A percentile compares a stretch with the other conserved stretches of the same genome.
Evolutionary conservation across 2,888 invertebrate genomes (phyloP).

Genomic region (Noctua janthina): DNA sequence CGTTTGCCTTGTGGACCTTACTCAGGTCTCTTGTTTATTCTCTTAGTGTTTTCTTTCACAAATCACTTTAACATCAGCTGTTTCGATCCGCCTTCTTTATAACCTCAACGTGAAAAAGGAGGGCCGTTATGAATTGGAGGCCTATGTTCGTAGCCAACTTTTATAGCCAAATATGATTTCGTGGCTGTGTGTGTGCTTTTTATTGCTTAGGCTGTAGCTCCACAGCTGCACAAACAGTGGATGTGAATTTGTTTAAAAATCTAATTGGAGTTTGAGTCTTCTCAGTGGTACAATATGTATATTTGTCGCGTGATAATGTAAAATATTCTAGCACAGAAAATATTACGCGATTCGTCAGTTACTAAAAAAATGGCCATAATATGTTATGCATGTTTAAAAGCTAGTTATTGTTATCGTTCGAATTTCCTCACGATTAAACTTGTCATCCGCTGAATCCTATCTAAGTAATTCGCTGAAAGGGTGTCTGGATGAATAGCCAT

Average conservation of each 20-base stretch:
- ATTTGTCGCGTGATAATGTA: background rate
- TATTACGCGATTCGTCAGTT: background rate
- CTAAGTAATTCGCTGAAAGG: constrained; percentile 66
- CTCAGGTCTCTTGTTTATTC: constrained; percentile 53
- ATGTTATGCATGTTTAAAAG: constrained; percentile 3
- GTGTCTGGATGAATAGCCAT: constrained; percentile 58
- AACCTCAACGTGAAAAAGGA: constrained; percentile 45
- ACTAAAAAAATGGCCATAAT: background rate
- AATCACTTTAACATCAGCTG: constrained; percentile 60
- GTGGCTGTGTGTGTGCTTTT: constrained; percentile 22
- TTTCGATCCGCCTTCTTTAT: constrained; percentile 37
- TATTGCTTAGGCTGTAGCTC: background rate
- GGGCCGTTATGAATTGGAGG: constrained; percentile 25
- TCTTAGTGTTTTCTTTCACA: constrained; percentile 42
- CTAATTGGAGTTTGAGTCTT: background rate
- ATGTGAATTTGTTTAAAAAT: background rate
- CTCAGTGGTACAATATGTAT: background rate
- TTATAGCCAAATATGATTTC: constrained; percentile 30
- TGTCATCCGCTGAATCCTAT: constrained; percentile 46
- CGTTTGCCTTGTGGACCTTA: constrained; percentile 21
- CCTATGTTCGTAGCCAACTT: constrained; percentile 26
- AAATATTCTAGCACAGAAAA: background rate
- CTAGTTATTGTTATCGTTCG: constrained; percentile 19
- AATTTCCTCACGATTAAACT: constrained; percentile 47
- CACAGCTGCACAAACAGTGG: background rate